Percentiles rank a stretch among this genome's conserved stretches.
Evolutionary conservation across 2,888 invertebrate species (phyloP).

Genomic region (Dinocampus coccinellae): DNA sequence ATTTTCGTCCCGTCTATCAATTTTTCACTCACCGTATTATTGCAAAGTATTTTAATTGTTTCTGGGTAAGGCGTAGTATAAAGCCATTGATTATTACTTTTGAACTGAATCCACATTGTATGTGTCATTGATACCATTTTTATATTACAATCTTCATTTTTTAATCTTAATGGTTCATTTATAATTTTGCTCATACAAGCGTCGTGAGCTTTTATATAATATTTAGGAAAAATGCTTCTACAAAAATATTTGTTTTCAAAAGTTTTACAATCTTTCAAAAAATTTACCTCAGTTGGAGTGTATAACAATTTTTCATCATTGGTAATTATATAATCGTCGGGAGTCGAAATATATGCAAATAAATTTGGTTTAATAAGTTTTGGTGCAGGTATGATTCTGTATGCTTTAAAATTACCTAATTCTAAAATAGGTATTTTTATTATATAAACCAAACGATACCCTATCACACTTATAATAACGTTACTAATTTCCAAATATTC

Average conservation of each 20-base stretch:
- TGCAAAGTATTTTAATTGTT: slow-evolving; percentile 23
- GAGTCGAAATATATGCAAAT: slow-evolving; percentile 20
- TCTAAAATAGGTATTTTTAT: slow-evolving; percentile 8
- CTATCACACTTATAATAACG: slow-evolving; percentile 15
- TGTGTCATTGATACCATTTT: slow-evolving; percentile 9
- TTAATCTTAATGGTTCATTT: slow-evolving; percentile 29
- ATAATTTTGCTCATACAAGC: slow-evolving; percentile 32
- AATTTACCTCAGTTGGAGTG: slow-evolving; percentile 13
- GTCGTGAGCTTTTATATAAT: slow-evolving; percentile 27
- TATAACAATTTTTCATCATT: slow-evolving; percentile 30
- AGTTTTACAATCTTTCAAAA: slow-evolving; percentile 8
- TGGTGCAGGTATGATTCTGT: slow-evolving; percentile 7
- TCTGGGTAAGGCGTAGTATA: slow-evolving; percentile 11
- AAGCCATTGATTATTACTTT: slow-evolving; percentile 21
- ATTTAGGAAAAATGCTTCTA: slow-evolving; percentile 27
- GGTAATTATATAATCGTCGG: slow-evolving; percentile 30
- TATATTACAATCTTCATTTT: slow-evolving; percentile 15
- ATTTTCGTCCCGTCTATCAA: slow-evolving; percentile 11
- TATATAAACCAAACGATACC: slow-evolving; percentile 7
- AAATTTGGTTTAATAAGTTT: not conserved
- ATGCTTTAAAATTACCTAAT: slow-evolving; percentile 14
- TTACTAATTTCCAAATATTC: slow-evolving; percentile 11
- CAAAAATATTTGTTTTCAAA: slow-evolving; percentile 18
- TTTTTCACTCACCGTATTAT: slow-evolving; percentile 11
- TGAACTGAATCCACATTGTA: slow-evolving; percentile 29